phyloP scores from a whole-genome alignment of 1,140 invertebrate genomes.

The Homarus americanus region DNA sequence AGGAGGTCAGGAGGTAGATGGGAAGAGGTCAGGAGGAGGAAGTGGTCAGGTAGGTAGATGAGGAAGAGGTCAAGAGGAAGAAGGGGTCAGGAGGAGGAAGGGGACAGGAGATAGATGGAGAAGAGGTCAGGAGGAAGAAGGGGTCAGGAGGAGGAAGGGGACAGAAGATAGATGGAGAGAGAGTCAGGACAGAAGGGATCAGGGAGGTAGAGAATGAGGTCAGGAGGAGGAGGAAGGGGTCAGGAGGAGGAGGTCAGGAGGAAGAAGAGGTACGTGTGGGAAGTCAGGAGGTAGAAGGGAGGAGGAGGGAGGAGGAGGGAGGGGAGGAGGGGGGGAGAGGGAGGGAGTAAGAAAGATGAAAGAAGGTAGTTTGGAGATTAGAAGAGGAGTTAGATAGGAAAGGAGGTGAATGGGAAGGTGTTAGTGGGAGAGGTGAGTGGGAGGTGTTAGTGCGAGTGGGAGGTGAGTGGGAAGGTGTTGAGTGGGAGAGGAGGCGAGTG shows the following conservation, averaged over 20 bases:
- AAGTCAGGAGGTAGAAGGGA: not conserved
- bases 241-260: not conserved
- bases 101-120: not conserved
- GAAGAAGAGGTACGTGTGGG: not conserved
- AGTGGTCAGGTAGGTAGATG: not conserved
- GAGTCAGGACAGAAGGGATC: not conserved
- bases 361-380: not conserved
- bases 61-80: not conserved
- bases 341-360: not conserved
- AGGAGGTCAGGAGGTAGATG: not conserved
- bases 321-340: not conserved
- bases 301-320: not conserved
- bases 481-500: not conserved
- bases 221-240: not conserved
- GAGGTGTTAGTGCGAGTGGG: not conserved
- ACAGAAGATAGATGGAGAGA: too few species aligned
- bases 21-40: not conserved
- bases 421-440: too few species aligned
- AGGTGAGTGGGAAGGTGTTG: not conserved
- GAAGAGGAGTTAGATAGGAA: not conserved
- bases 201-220: not conserved
- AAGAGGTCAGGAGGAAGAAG: not conserved
- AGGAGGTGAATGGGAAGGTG: too few species aligned
- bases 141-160: not conserved
- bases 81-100: not conserved